A percentile compares a stretch with the other conserved stretches of the same genome.
Evolutionary conservation across 2,113 vertebrate species (phyloP).

Genomic region (Scartelaos histophorus): DNA sequence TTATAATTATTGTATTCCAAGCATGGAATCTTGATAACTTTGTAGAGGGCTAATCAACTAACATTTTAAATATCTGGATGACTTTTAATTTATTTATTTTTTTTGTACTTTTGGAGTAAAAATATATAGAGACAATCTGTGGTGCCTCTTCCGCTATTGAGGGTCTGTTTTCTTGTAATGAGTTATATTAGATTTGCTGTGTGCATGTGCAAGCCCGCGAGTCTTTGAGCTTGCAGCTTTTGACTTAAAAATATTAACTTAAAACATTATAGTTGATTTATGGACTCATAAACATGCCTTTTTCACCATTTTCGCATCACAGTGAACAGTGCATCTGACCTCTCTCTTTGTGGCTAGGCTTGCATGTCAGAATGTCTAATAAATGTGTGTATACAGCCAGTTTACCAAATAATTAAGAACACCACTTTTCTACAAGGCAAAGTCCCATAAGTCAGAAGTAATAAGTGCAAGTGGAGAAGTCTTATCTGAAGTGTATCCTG

Average conservation of each 20-base stretch:
- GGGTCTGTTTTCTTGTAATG: constrained; percentile 14
- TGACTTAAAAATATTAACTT: not conserved
- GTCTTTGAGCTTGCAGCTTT: constrained; percentile 7
- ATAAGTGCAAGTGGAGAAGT: constrained; percentile 82
- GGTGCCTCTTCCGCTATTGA: constrained; percentile 17
- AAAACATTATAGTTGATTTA: constrained; percentile 6
- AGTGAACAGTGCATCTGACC: not conserved
- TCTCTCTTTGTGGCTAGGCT: not conserved
- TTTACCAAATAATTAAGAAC: constrained; percentile 45
- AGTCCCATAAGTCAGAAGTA: constrained; percentile 62
- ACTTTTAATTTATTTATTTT: not conserved
- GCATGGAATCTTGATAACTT: not conserved
- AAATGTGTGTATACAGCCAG: constrained; percentile 25
- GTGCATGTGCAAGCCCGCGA: constrained; percentile 11
- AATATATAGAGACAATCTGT: constrained; percentile 11
- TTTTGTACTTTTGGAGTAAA: not conserved
- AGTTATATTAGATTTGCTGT: constrained; percentile 30
- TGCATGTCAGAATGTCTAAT: constrained; percentile 23
- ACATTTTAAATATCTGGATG: not conserved
- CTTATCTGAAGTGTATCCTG: constrained; percentile 84
- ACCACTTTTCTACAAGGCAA: constrained; percentile 24
- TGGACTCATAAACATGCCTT: not conserved
- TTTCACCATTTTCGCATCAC: not conserved
- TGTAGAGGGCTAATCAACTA: not conserved
- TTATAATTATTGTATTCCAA: too few relatives aligned